Evolutionary conservation across 2,113 vertebrate species (phyloP), one percentile per base, ranked within the genome.

Genomic region (Cheirogaleus medius): DNA sequence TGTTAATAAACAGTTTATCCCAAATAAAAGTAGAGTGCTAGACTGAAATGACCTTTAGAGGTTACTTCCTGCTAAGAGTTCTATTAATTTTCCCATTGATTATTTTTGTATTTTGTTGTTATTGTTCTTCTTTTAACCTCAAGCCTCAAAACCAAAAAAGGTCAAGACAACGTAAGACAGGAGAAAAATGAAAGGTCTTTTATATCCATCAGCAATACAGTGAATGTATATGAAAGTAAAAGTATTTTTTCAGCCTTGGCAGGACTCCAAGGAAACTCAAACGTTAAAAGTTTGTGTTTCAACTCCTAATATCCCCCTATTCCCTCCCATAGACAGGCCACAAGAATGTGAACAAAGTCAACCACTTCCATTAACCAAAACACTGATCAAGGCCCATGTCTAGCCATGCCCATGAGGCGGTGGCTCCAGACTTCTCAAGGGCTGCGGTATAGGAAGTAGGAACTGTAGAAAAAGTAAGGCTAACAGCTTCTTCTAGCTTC

Each of bases 111-210:
- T 90, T 91, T 78, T 71, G 3, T 69, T 90, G 29, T 81, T 69
- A 3, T 71, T 83, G 71, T 89, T 71, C 27, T 32, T 47, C 63
- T 94, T 89, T 88, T 86, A 76, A 85, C 18, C 37, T 95, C 32
- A 90, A 91, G 63, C 25, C 34, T 93, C 82, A 89, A 74, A 87
- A 85, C 25, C 60, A 68, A 95, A 88, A 37, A 92, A 94, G 25
- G 25, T 56, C 52, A 94, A 56, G 37, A 81, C 34, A 12, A 10
- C 11, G 52, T 27, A 71, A 68, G 63, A 68, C 25, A 64, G 13
- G 66, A 89, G 56, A n/a, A 76, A 95, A 91, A 91, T 54, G 47
- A 96, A 95, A 87, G 63, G 14, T 60, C 76, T 84, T 47, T 78
- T 49, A 15, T 78, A 44, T 54, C n/a, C 14, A 63, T 76, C 34